phyloP scores from a whole-genome alignment of 2,113 vertebrate genomes.

The Aspiorhynchus laticeps region DNA sequence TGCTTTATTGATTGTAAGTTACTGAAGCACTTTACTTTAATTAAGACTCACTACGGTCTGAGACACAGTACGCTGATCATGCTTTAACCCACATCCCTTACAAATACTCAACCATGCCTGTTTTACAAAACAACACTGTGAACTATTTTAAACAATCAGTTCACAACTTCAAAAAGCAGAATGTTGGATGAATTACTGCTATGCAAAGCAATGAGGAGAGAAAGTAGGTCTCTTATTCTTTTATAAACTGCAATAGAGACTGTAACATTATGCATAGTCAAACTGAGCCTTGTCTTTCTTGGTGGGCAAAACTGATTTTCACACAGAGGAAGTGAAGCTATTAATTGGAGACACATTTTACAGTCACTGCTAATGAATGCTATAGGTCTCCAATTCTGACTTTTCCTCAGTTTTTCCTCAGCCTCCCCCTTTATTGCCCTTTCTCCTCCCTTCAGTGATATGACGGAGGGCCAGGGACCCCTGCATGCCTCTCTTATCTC shows the following conservation, averaged over 20 bases:
- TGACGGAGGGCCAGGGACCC: constrained; percentile 54
- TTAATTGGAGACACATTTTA: constrained; percentile 16
- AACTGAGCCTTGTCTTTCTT: neutral
- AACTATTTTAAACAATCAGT: neutral
- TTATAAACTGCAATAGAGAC: neutral
- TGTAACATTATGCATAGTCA: neutral
- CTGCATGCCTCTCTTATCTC: constrained; percentile 61
- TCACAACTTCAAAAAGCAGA: constrained; percentile 23
- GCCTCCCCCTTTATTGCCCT: neutral
- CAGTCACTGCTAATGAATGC: neutral
- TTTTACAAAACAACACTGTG: neutral
- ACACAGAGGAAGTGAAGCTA: neutral
- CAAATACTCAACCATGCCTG: constrained; percentile 9
- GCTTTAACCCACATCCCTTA: constrained; percentile 37
- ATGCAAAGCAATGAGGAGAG: neutral
- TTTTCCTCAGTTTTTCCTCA: neutral
- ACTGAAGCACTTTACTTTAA: constrained; percentile 41
- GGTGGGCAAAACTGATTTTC: neutral
- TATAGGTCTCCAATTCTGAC: neutral
- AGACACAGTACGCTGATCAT: constrained; percentile 26
- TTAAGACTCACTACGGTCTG: constrained; percentile 46
- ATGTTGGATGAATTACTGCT: constrained; percentile 2
- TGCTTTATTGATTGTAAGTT: constrained; percentile 51
- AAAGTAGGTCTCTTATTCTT: neutral
- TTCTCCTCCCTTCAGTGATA: constrained; percentile 14